Conservation (phyloP, 2,888 invertebrate species). For the Malacosoma neustria region DNA sequence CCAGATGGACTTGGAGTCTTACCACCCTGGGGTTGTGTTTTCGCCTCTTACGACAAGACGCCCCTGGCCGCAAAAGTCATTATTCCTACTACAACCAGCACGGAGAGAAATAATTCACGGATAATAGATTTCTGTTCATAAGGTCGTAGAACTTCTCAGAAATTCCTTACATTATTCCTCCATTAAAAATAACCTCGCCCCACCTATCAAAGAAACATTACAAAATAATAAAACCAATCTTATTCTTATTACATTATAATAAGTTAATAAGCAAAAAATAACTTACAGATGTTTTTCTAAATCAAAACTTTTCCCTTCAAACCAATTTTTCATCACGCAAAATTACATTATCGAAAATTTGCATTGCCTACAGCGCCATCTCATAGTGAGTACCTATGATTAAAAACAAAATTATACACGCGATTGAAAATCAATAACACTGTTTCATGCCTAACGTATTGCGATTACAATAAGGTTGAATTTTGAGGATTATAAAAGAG, state of each 20-base stretch:
- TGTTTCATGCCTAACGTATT: constrained; percentile 12
- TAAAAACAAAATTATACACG: constrained; percentile 24
- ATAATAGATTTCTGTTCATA: no score
- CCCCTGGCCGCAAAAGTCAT: no score
- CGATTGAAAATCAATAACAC: constrained; percentile 7
- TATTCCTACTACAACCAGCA: no score
- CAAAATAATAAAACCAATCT: constrained; percentile 57
- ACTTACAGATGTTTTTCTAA: constrained; percentile 66
- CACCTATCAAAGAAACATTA: constrained; percentile 60
- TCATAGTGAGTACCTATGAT: constrained; percentile 41
- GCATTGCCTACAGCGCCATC: constrained; percentile 67
- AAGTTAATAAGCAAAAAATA: constrained; percentile 39
- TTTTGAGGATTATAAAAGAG: constrained; percentile 13
- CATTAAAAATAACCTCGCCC: no score
- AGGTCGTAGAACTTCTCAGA: no score
- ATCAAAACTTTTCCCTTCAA: constrained; percentile 30
- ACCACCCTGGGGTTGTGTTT: no score
- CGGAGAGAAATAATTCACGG: no score
- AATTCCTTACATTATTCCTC: no score
- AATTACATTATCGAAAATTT: constrained; percentile 68
- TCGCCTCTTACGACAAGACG: no score
- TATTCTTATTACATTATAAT: constrained; percentile 68
- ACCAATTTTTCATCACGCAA: constrained; percentile 66
- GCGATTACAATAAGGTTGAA: constrained; percentile 14
- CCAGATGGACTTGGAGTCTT: no score